Base-by-base conservation (phyloP, 2,113 vertebrate species). In the Progne subis region DNA sequence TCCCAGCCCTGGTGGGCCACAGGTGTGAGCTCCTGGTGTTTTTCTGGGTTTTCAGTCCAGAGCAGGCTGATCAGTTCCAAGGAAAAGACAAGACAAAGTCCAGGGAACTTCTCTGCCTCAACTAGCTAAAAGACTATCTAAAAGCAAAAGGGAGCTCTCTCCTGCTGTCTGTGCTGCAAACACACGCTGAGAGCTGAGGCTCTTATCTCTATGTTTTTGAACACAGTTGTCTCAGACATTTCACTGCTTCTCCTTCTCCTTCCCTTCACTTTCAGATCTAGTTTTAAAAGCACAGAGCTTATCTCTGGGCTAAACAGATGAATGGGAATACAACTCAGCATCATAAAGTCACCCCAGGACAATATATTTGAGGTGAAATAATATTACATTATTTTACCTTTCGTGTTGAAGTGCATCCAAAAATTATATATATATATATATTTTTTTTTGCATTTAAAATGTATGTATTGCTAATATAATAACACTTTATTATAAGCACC, bases 1-100 rank as follows among this genome's bases (percentile, higher is more conserved):
- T 19, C 57, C 44, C 0, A 0, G 21, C 28, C 34, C 28, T 2
- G 5, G 6, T n/a, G 46, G 16, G 29, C 3, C 46, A 41, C 46
- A 77, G 17, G 17, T 2, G 23, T 26, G 34, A 41, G 57, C 10
- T 20, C 29, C 28, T 0, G 1, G 12, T 8, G 32, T 2, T 29
- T 3, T 26, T 20, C 46, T 28, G 47, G 47, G 39, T 28, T n/a
- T 61, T 64, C 14, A 12, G 37, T 21, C 18, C 29, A n/a, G 23
- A 43, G 47, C 47, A 41, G 29, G 31, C 29, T 52, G 47, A n/a
- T 6, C n/a, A 47, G 8, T 14, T 37, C 37, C 14, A 17, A n/a
- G 47, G n/a, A 43, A 37, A 32, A 32, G 37, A 16, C 41, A 63
- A 78, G 4, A 6, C 29, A n/a, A 6, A 43, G 6, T 43, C 10